Conservation (phyloP, 2,888 invertebrate species). For the Teleogryllus oceanicus region DNA sequence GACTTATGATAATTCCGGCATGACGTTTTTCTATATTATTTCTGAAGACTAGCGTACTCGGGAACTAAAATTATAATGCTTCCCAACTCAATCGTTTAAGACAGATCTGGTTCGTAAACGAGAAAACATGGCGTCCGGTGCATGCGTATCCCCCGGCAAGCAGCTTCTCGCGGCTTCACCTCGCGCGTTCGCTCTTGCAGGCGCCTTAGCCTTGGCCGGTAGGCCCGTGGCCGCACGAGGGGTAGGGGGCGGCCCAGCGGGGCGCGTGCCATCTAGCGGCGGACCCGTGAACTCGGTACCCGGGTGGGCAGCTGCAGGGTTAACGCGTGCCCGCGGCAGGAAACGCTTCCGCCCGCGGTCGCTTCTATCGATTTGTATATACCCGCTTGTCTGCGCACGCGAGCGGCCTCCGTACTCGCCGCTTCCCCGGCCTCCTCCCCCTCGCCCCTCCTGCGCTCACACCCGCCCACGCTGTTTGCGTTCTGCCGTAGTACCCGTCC, state of each 20-base stretch:
- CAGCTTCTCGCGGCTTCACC: too few relatives aligned
- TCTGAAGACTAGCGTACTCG: too few relatives aligned
- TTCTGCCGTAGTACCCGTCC: background rate
- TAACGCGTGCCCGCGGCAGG: conserved; percentile 10
- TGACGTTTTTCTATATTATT: too few relatives aligned
- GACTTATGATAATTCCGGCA: too few relatives aligned
- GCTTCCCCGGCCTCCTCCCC: background rate
- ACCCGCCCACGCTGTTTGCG: background rate
- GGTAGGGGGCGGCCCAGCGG: background rate
- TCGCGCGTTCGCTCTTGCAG: too few relatives aligned
- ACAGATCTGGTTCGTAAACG: too few relatives aligned
- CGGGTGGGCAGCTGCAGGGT: background rate
- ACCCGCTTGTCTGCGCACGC: conserved; percentile 18
- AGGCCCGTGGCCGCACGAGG: background rate
- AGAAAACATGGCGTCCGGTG: too few relatives aligned
- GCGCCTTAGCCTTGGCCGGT: background rate
- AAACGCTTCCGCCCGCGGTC: conserved; percentile 8
- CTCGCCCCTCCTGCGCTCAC: background rate
- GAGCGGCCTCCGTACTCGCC: conserved; percentile 5
- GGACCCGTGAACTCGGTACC: conserved; percentile 18
- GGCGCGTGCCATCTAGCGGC: conserved; percentile 18
- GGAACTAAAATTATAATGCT: too few relatives aligned
- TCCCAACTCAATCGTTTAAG: too few relatives aligned
- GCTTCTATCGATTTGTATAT: conserved; percentile 9
- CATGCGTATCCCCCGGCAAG: too few relatives aligned